Evolutionary conservation across 2,888 invertebrate genomes (phyloP), one percentile per base, ranked within the genome.

Genomic region (Drosophila nr. fundita): DNA sequence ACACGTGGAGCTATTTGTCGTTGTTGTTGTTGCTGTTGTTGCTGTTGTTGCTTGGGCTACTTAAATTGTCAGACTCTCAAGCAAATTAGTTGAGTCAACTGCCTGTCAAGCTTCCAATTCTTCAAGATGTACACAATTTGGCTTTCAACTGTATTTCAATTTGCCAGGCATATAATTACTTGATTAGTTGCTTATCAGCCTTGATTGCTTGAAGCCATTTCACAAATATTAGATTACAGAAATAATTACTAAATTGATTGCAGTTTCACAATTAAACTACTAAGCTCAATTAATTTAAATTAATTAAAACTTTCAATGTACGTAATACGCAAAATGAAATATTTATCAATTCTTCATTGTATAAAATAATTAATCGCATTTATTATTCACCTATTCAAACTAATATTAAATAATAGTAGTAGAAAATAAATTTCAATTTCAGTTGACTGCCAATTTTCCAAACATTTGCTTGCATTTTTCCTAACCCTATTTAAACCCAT

Each of bases 31-130:
- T 21, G 45, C 36, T n/a, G 15, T 57, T 24, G 24, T 24, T 24
- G 32, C 18, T 54, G 49, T n/a, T 60, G 38, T 40, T 53, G 64
- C 68, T 27, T 48, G 50, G 45, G 42, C 58, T 68, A 64, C 64
- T 70, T 48, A 66, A 75, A 80, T 52, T 64, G 58, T 62, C 52
- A 40, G 30, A 38, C 65, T 65, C 70, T 71, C 59, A 60, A 71
- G 64, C 68, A 76, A 89, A 89, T 89, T 84, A 84, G 87, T 68
- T 71, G 58, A 76, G 76, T 85, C 69, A 81, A 81, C 87, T 66
- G 55, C 27, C 55, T 60, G 32, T 64, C 27, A 65, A 38, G n/a
- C 18, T 32, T 21, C 48, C 50, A 45, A 50, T 48, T 32, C 64
- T 34, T 29, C 29, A 2, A 11, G 52, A 32, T 42, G 32, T 52